Conservation (phyloP, 2,113 vertebrate genomes). For the Agelaius phoeniceus region DNA sequence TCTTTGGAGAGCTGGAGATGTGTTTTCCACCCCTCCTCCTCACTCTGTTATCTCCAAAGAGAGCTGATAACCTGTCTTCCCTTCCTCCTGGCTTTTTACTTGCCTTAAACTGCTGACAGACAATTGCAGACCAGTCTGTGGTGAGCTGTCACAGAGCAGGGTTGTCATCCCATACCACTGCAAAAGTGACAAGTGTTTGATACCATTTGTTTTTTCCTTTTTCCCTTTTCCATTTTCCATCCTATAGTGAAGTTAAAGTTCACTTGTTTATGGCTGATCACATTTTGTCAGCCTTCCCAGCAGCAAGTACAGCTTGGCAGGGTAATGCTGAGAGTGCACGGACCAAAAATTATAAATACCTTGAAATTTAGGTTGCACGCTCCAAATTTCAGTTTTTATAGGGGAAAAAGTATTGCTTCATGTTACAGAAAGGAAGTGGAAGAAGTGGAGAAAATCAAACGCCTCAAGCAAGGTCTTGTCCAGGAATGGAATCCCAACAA, state of each 20-base stretch:
- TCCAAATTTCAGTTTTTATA: slow-evolving; percentile 36
- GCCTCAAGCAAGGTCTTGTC: background rate
- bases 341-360: slow-evolving; percentile 59
- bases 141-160: background rate
- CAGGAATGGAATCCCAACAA: slow-evolving; percentile 13
- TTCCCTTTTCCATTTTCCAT: background rate
- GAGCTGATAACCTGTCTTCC: background rate
- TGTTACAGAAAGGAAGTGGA: slow-evolving; percentile 17
- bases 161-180: background rate
- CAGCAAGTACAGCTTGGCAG: slow-evolving; percentile 55
- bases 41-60: background rate
- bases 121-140: background rate
- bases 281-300: slow-evolving; percentile 63
- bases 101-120: background rate
- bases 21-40: background rate
- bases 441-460: slow-evolving; percentile 11
- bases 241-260: background rate
- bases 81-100: background rate
- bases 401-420: slow-evolving; percentile 26
- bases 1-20: background rate
- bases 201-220: background rate
- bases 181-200: background rate
- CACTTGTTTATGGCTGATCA: slow-evolving; percentile 32
- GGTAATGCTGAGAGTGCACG: background rate
- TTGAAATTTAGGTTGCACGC: slow-evolving; percentile 36